Evolutionary conservation across 2,797 vertebrate species (phyloP).

Genomic region (Netta rufina): DNA sequence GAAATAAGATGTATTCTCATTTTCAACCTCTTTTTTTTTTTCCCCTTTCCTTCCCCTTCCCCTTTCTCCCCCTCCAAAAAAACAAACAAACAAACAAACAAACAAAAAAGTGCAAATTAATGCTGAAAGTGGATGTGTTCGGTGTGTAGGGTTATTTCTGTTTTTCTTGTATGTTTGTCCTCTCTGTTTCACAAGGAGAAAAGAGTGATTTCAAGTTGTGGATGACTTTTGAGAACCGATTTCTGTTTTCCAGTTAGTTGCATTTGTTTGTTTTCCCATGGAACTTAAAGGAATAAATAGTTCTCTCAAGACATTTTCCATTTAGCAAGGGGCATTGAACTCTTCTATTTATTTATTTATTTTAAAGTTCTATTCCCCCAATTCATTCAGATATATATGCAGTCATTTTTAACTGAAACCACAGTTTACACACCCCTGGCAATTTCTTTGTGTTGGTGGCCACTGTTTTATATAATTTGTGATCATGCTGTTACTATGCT

Average conservation of each 20-base stretch:
- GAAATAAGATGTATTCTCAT: neutral
- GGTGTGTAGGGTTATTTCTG: neutral
- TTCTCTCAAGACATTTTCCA: neutral
- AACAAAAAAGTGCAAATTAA: neutral
- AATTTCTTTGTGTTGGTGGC: neutral
- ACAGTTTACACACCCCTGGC: neutral
- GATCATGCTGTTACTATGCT: neutral
- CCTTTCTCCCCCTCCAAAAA: rapidly evolving
- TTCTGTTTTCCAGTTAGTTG: neutral
- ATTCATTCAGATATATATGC: neutral
- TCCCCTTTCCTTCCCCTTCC: rapidly evolving
- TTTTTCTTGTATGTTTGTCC: neutral
- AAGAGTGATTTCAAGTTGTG: neutral
- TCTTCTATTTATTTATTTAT: neutral
- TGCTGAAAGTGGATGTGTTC: neutral
- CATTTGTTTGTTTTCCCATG: neutral
- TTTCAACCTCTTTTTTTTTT: neutral
- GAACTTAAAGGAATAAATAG: neutral
- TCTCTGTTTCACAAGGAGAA: neutral
- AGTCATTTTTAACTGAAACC: neutral
- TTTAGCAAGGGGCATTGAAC: neutral
- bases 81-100: too few species aligned
- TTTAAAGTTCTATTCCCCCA: neutral
- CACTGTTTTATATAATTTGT: neutral
- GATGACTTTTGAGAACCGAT: neutral